These are phyloP conservation scores for Ferdinandea cuprea DNA, from an alignment of 2,888 invertebrate genomes.

Conservation along the genomic window DNA sequence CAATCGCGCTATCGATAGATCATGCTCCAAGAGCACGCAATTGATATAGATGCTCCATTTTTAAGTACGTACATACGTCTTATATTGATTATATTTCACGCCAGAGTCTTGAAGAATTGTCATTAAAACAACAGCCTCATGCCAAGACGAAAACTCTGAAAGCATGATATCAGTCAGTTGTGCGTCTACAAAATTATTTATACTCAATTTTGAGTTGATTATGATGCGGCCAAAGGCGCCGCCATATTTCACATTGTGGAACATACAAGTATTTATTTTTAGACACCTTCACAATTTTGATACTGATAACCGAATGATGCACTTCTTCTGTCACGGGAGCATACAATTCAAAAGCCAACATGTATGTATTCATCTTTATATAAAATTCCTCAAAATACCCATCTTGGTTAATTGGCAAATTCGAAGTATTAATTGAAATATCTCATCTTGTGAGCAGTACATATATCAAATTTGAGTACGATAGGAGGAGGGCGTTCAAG, in stretches of 20 bases:
- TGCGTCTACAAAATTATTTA: conserved; percentile 1
- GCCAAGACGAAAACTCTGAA: too few relatives aligned
- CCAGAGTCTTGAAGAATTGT: too few relatives aligned
- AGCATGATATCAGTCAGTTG: conserved; percentile 1
- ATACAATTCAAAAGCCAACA: conserved; percentile 1
- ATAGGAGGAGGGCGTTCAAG: conserved; percentile 57
- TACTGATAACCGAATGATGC: conserved; percentile 12
- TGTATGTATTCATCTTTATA: conserved; percentile 25
- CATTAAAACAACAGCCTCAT: too few relatives aligned
- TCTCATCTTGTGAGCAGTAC: background rate
- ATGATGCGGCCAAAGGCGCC: background rate
- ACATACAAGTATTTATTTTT: conserved; percentile 3
- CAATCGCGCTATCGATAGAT: background rate
- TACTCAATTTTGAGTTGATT: background rate
- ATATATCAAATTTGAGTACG: conserved; percentile 4
- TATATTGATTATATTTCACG: too few relatives aligned
- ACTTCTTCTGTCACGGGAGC: background rate
- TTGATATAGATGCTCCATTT: background rate
- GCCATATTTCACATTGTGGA: conserved; percentile 4
- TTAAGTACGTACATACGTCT: too few relatives aligned
- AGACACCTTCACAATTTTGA: background rate
- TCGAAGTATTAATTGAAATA: background rate
- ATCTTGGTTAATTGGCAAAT: too few relatives aligned
- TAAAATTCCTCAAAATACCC: background rate
- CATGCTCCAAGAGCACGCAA: background rate